These are phyloP conservation scores for Paguma larvata DNA, from an alignment of 2,797 vertebrate species.

Conservation along the genomic window DNA sequence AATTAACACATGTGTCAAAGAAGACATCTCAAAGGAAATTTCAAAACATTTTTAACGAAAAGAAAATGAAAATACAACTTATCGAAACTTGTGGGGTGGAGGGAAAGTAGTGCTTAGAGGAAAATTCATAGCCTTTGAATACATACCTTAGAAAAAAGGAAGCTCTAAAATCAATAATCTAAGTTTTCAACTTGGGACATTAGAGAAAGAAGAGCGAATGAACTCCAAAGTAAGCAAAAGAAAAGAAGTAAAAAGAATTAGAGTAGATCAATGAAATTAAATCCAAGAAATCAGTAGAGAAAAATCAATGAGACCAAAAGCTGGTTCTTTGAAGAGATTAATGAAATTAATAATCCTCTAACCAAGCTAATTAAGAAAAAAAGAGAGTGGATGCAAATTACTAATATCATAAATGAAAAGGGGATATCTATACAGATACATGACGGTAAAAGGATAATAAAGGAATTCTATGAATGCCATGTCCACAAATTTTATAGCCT, in stretches of 20 bases:
- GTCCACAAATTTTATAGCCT: not conserved
- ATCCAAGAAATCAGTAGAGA: not conserved
- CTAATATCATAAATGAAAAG: not conserved
- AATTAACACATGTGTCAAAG: not conserved
- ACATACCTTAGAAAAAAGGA: not conserved
- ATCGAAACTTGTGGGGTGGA: not conserved
- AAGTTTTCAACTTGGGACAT: not conserved
- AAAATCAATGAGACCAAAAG: not conserved
- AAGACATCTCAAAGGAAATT: not conserved
- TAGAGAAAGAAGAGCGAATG: not conserved
- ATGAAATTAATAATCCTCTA: not conserved
- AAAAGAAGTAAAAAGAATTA: not conserved
- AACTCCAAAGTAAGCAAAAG: not conserved
- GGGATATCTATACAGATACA: not conserved
- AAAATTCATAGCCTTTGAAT: not conserved
- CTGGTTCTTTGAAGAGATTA: not conserved
- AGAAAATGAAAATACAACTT: not conserved
- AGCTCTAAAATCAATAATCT: not conserved
- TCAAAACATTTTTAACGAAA: not conserved
- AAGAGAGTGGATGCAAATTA: not conserved
- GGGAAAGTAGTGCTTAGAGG: not conserved
- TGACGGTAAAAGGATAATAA: not conserved
- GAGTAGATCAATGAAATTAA: not conserved
- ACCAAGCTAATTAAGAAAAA: not conserved
- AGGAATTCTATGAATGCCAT: not conserved